These are phyloP conservation scores for Tribolium castaneum DNA, from an alignment of 1,140 invertebrate species.

Conservation along the genomic window DNA sequence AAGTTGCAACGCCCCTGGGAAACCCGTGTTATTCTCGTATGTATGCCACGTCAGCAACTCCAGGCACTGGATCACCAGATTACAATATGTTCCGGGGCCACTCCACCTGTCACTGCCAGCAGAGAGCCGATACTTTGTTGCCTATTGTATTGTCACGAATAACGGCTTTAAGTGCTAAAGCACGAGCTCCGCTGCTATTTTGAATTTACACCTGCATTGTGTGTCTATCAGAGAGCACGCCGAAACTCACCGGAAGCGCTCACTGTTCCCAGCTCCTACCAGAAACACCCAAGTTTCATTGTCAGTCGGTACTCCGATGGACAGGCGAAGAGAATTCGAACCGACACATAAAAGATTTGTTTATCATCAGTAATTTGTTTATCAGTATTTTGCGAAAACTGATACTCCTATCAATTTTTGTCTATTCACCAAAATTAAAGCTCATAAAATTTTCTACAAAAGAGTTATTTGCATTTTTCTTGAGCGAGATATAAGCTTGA, in stretches of 20 bases:
- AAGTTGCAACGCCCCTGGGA: conserved; percentile 39
- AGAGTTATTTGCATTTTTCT: too few relatives aligned
- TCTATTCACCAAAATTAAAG: too few relatives aligned
- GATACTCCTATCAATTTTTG: too few relatives aligned
- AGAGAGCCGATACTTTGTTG: conserved; percentile 36
- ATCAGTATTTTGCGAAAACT: too few relatives aligned
- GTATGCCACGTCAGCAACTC: conserved; percentile 40
- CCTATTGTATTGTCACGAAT: conserved; percentile 42
- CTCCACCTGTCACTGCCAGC: conserved; percentile 37
- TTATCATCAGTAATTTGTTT: too few relatives aligned
- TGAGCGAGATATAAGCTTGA: too few relatives aligned
- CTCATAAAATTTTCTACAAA: too few relatives aligned
- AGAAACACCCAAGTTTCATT: not conserved
- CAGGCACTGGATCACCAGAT: conserved; percentile 40
- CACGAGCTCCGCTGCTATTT: not conserved
- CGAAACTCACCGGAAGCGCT: conserved; percentile 6
- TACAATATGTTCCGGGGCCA: conserved; percentile 44
- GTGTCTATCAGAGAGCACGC: not conserved
- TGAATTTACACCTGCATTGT: conserved; percentile 39
- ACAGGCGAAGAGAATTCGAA: not conserved
- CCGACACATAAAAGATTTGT: too few relatives aligned
- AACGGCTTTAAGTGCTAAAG: conserved; percentile 30
- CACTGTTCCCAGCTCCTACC: not conserved
- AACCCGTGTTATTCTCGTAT: conserved; percentile 36
- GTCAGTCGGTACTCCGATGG: not conserved